Base-by-base conservation (phyloP, 1,140 invertebrate species). In the Littorina saxatilis region DNA sequence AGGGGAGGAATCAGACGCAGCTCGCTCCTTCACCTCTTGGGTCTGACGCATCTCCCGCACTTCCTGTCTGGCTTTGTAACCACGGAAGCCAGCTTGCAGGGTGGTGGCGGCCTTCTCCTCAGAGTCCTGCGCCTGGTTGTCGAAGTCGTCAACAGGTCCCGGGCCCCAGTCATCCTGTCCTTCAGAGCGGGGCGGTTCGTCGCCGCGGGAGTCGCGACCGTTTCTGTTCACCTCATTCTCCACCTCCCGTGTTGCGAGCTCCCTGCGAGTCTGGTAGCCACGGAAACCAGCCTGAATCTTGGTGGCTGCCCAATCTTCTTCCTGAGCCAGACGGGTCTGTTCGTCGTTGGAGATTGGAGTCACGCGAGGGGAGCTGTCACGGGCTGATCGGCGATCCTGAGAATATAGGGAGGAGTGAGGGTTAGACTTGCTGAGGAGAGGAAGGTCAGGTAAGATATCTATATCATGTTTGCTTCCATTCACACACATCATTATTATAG, bases 21-120 rank as follows among this genome's bases (percentile, higher is more conserved):
- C 35, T 66, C 72, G 17, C 4, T 68, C 43, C 27, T 27, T 72
- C 43, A 15, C 29, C 63, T 68, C 58, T 27, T 66, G 35, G 4
- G n/a, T 50, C 2, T 50, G 58, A 13, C 43, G 32, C 32, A 58
- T 63, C 17, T 9, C 66, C 37, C 87, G 83, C 52, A 95, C 86
- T 80, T 94, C 93, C 87, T 96, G 95, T 40, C 96, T 91, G 1
- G 95, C 94, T 80, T 94, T 93, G 86, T 95, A 96, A 1, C 95
- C 95, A 72, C 95, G 93, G 90, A 95, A 96, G 75, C 94, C 94
- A 47, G 95, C 95, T 90, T 96, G 96, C 75, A 96, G 96, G 88
- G 95, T 96, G 3, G 94, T 95, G 20, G 96, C 96, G 35, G 95
- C 96, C 2, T 52, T 32, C 23, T 80, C 55, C 32, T 84, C 29